Percentiles rank a stretch among this genome's conserved stretches.
Conservation (phyloP, 2,113 vertebrate genomes). For the Tragelaphus imberbis region DNA sequence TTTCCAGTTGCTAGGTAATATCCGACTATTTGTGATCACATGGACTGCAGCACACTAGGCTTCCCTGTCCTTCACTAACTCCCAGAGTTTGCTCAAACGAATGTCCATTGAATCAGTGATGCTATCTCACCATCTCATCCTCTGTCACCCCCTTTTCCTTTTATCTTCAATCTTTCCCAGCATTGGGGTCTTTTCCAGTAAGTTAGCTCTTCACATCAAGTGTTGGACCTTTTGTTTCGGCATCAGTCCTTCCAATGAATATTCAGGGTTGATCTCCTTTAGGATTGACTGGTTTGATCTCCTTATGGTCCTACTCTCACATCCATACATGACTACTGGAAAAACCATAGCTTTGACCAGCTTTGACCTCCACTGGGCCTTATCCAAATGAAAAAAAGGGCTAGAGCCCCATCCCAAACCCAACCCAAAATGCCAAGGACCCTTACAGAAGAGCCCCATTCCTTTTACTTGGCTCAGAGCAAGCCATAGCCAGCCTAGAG, state of each 20-base stretch:
- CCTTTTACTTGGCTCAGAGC: conserved; percentile 86
- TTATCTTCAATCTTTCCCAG: not conserved
- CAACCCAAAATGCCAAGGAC: conserved; percentile 60
- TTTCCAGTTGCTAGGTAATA: not conserved
- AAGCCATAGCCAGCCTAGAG: conserved; percentile 79
- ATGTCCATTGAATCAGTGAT: not conserved
- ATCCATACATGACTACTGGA: not conserved
- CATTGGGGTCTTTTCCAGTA: not conserved
- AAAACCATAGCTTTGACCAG: not conserved
- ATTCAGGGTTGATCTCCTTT: not conserved
- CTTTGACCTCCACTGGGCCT: conserved; percentile 61
- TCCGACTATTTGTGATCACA: not conserved
- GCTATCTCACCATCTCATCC: not conserved
- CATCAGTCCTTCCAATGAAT: not conserved
- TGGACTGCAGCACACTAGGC: not conserved
- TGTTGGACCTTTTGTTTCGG: not conserved
- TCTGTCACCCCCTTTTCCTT: not conserved
- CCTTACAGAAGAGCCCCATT: conserved; percentile 52
- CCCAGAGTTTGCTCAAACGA: not conserved
- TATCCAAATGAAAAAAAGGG: conserved; percentile 83
- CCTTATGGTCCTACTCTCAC: not conserved
- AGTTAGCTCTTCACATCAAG: not conserved
- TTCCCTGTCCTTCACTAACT: not conserved
- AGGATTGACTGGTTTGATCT: not conserved
- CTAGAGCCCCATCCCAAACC: conserved; percentile 65